phyloP scores from a whole-genome alignment of 2,797 vertebrate genomes.

The Hypotaenidia philippensis region DNA sequence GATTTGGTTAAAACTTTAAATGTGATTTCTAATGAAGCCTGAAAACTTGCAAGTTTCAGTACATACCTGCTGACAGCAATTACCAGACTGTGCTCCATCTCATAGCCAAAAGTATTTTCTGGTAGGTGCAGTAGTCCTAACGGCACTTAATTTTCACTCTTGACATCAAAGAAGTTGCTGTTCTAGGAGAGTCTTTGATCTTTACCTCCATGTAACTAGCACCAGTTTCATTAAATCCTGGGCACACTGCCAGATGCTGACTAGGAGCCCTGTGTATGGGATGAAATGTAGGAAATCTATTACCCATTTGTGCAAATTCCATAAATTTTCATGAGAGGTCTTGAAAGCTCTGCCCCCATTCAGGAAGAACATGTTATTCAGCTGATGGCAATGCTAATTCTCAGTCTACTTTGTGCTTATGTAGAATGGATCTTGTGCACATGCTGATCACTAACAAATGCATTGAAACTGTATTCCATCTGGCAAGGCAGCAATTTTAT shows the following conservation, averaged over 20 bases:
- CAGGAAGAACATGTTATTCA: not conserved
- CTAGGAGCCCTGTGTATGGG: not conserved
- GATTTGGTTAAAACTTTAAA: not conserved
- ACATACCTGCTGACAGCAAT: not conserved
- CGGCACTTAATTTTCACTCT: not conserved
- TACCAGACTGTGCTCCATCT: not conserved
- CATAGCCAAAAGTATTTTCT: not conserved
- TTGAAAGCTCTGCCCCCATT: not conserved
- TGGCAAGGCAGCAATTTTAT: not conserved
- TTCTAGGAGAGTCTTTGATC: slow-evolving; percentile 40
- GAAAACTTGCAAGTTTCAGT: not conserved
- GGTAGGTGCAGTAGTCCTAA: not conserved
- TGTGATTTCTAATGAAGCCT: not conserved
- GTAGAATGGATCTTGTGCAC: not conserved
- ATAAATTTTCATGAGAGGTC: slow-evolving; percentile 31
- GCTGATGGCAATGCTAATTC: not conserved
- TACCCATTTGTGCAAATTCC: not conserved
- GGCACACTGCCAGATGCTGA: slow-evolving; percentile 13
- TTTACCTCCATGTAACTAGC: slow-evolving; percentile 28
- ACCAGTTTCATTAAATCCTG: not conserved
- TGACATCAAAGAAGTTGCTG: slow-evolving; percentile 2
- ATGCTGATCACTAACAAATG: not conserved
- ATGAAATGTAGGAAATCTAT: slow-evolving; percentile 22
- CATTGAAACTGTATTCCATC: not conserved
- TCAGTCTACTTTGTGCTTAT: not conserved